Evolutionary conservation across 2,113 vertebrate genomes (phyloP).

Genomic region (Hippopotamus amphibius): DNA sequence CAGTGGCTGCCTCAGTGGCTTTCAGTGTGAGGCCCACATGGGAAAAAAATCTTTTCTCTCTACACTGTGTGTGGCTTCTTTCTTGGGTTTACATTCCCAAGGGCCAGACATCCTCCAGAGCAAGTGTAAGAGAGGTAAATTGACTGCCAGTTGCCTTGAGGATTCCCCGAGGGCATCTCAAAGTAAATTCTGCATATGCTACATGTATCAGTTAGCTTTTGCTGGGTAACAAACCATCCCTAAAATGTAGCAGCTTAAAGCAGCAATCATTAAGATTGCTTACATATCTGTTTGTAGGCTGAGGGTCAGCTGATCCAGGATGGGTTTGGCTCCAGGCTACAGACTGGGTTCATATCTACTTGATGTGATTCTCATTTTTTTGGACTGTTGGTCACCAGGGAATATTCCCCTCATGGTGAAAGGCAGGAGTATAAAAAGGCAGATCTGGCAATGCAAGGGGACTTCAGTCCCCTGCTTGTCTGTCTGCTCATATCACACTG

Average conservation of each 20-base stretch:
- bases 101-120: not conserved
- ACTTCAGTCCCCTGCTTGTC: not conserved
- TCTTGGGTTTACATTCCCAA: not conserved
- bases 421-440: not conserved
- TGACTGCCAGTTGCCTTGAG: not conserved
- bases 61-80: not conserved
- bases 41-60: not conserved
- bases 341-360: not conserved
- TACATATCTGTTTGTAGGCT: not conserved
- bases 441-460: rapidly evolving
- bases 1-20: not conserved
- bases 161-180: not conserved
- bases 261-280: not conserved
- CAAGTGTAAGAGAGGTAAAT: not conserved
- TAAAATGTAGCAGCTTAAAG: not conserved
- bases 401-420: not conserved
- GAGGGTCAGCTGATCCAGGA: not conserved
- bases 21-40: not conserved
- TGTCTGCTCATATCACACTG: not conserved
- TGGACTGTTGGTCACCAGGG: not conserved
- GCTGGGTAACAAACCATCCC: not conserved
- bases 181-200: not conserved
- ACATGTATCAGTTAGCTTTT: not conserved
- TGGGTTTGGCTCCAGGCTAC: not conserved
- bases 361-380: not conserved